These are phyloP conservation scores for Scaptomyza parva DNA, from an alignment of 2,888 invertebrate species.

Conservation along the genomic window DNA sequence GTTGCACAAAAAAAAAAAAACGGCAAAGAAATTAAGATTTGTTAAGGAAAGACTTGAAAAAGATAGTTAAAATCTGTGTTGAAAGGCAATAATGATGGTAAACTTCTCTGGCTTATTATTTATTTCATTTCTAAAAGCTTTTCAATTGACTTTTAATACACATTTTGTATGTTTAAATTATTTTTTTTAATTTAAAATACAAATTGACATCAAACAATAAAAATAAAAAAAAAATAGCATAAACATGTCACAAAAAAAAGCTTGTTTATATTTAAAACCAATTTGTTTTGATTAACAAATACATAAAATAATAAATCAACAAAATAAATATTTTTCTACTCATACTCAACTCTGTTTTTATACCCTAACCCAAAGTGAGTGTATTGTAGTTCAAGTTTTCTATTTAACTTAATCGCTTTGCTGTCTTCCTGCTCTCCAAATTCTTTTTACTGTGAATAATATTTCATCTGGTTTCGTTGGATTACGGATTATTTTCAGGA, in stretches of 20 bases:
- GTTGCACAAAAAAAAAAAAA: no score
- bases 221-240: neutral
- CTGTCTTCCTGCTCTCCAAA: neutral
- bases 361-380: neutral
- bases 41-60: neutral
- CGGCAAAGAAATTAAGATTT: neutral
- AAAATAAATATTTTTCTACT: no score
- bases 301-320: neutral
- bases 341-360: neutral
- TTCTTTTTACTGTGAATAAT: slow-evolving; percentile 5
- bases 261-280: neutral
- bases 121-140: neutral
- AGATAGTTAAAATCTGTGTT: neutral
- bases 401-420: slow-evolving; percentile 4
- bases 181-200: neutral
- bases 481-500: slow-evolving; percentile 35
- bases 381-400: neutral
- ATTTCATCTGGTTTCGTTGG: slow-evolving; percentile 17
- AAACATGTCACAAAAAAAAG: neutral
- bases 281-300: neutral
- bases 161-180: neutral
- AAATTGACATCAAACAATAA: neutral
- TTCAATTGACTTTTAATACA: neutral
- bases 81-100: neutral
- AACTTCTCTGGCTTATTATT: neutral